Base-by-base conservation (phyloP, 2,888 invertebrate species). In the Euzetes globulus region DNA sequence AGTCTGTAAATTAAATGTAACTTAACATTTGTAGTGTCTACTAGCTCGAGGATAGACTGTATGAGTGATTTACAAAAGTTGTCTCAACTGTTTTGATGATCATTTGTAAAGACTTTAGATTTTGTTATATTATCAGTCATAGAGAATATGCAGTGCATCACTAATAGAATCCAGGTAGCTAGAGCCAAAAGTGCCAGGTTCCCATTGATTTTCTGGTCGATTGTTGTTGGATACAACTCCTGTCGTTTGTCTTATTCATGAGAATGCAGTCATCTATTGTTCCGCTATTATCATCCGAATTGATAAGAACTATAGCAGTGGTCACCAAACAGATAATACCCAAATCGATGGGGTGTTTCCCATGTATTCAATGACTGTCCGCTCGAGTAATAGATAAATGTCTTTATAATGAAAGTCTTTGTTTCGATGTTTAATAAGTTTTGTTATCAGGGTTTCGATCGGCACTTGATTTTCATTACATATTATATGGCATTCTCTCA, bases 21-120 rank as follows among this genome's bases (percentile, higher is more conserved):
- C 4, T 33, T 33, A 6, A 9, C 33, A 41, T 13, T 7, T 9
- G 7, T 41, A 41, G 13, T 41, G 5, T 1, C 7, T 41, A 33
- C 7, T 33, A 7, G 7, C 7, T 33, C 33, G 4, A 33, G 5
- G 4, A 4, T 33, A 33, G 33, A 33, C 6, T 52, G 2, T 52
- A 52, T 52, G 6, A 9, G 11, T 55, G n/a, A n/a, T n/a, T n/a
- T n/a, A n/a, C n/a, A n/a, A n/a, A n/a, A n/a, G n/a, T n/a, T n/a
- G n/a, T 15, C 58, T 58, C 22, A 58, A 58, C 58, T 58, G 58
- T 58, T 58, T 15, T 29, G 58, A 17, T 58, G 58, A 15, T 58
- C 58, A 29, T 29, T 58, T 15, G 27, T 27, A 17, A 58, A 58
- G 1, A 29, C 13, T 17, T 58, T 58, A 15, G 29, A 2, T 22